These are phyloP conservation scores for Sphenopsis melanotis DNA, from an alignment of 2,797 vertebrate genomes.

Conservation along the genomic window DNA sequence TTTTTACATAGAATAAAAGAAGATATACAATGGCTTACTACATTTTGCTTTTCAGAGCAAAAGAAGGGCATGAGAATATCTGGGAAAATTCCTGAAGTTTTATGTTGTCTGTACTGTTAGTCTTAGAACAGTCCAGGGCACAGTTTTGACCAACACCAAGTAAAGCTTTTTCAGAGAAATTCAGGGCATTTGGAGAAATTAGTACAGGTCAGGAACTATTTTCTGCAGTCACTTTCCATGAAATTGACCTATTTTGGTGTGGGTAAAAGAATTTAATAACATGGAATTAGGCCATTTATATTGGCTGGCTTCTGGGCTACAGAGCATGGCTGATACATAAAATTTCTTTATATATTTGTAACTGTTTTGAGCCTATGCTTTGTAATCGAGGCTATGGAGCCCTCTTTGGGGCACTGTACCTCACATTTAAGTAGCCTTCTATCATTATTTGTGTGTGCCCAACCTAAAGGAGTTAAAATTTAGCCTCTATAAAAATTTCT, in stretches of 20 bases:
- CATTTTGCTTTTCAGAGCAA: neutral
- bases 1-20: neutral
- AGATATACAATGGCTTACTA: neutral
- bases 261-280: neutral
- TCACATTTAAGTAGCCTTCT: neutral
- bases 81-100: neutral
- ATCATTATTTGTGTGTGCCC: neutral
- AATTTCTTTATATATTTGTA: neutral
- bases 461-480: neutral
- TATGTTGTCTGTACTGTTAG: rapidly evolving
- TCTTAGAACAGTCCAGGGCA: neutral
- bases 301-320: neutral
- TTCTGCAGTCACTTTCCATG: neutral
- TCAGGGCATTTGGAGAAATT: neutral
- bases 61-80: neutral
- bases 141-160: neutral
- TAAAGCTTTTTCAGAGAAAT: neutral
- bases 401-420: neutral
- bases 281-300: slow-evolving; percentile 9
- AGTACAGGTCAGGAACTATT: neutral
- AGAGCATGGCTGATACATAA: neutral
- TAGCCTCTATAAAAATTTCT: neutral
- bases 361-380: neutral
- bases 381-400: neutral
- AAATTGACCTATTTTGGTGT: slow-evolving; percentile 15